Percentiles rank a stretch among this genome's conserved stretches.
phyloP scores from a whole-genome alignment of 2,888 invertebrate genomes.

The Drosophila testacea region DNA sequence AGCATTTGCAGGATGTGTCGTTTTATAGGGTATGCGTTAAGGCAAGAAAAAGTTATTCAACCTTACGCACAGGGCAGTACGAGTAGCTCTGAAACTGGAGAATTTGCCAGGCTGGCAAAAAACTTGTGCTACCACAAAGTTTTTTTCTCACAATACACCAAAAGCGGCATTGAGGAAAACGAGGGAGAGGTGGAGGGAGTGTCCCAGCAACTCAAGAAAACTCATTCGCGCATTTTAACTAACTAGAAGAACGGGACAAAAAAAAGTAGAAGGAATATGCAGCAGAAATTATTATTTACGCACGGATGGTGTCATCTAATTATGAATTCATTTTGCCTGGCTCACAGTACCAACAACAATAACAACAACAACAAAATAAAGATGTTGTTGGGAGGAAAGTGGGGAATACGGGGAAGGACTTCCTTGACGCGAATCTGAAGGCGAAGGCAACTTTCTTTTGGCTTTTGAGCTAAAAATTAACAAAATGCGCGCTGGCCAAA shows the following conservation, averaged over 20 bases:
- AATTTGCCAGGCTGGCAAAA: constrained; percentile 64
- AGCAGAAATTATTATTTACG: constrained; percentile 84
- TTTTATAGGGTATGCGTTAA: constrained; percentile 30
- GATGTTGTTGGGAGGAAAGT: constrained; percentile 19
- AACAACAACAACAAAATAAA: constrained; percentile 48
- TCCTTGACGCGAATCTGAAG: constrained; percentile 46
- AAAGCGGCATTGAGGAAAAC: constrained; percentile 7
- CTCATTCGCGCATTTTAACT: constrained; percentile 79
- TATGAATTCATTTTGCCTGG: constrained; percentile 83
- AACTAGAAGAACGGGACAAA: constrained; percentile 64
- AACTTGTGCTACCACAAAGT: constrained; percentile 65
- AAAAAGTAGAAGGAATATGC: constrained; percentile 38
- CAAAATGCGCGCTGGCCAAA: constrained; percentile 70
- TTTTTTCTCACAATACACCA: constrained; percentile 66
- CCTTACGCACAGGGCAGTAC: constrained; percentile 55
- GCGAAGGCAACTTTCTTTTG: constrained; percentile 62
- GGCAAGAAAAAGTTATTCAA: constrained; percentile 63
- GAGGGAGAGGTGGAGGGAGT: neutral
- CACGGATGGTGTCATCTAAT: constrained; percentile 86
- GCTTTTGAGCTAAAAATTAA: constrained; percentile 70
- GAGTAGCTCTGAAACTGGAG: constrained; percentile 34
- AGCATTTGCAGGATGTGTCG: neutral
- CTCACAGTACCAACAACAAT: constrained; percentile 48
- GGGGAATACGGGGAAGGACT: constrained; percentile 21
- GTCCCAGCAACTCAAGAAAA: constrained; percentile 67